phyloP scores from a whole-genome alignment of 2,113 vertebrate species.

The Chamaea fasciata region DNA sequence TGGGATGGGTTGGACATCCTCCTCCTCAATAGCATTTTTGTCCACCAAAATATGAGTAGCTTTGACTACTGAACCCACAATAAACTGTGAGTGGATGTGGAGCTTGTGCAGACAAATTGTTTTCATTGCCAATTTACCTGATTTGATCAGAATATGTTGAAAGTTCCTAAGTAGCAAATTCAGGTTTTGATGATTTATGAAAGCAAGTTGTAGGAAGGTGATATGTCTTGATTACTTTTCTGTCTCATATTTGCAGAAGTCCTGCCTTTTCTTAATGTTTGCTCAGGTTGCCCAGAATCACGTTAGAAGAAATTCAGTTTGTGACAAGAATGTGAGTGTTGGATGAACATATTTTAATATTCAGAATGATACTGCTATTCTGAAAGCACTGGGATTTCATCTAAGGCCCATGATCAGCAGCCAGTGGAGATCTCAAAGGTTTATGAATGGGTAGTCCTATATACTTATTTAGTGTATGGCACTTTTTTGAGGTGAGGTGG shows the following conservation, averaged over 20 bases:
- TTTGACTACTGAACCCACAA: neutral
- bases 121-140: neutral
- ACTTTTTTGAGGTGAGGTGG: neutral
- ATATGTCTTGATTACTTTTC: neutral
- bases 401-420: neutral
- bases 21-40: neutral
- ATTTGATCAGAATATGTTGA: neutral
- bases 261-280: neutral
- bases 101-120: neutral
- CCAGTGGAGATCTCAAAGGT: neutral
- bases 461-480: neutral
- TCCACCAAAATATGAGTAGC: neutral
- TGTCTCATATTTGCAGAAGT: neutral
- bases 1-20: neutral
- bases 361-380: neutral
- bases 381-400: neutral
- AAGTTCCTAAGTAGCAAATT: neutral
- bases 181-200: neutral
- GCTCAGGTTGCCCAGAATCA: neutral
- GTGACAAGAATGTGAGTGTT: neutral
- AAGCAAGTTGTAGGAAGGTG: neutral
- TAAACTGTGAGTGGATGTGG: neutral
- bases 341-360: neutral
- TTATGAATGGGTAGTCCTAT: neutral
- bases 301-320: neutral